Conservation (phyloP, 2,888 invertebrate genomes). For the Lampropteryx suffumata region DNA sequence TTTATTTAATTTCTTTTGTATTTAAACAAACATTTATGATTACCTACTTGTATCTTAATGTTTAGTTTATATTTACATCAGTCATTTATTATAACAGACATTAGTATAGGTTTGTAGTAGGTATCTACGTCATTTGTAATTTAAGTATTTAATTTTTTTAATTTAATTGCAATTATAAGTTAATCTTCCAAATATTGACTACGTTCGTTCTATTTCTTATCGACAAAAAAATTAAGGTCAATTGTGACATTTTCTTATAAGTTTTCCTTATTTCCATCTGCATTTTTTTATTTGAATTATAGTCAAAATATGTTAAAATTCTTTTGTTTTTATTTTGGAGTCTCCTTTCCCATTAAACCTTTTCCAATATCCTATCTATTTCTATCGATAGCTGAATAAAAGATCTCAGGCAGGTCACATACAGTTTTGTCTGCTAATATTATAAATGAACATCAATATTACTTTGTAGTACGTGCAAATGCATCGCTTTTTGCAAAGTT, state of each 20-base stretch:
- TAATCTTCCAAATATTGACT: conserved; percentile 78
- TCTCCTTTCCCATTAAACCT: conserved; percentile 36
- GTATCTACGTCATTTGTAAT: conserved; percentile 78
- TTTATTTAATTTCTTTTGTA: conserved; percentile 82
- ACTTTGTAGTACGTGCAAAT: too few species aligned
- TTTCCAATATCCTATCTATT: conserved; percentile 11
- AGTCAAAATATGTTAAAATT: conserved; percentile 78
- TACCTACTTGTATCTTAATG: conserved; percentile 67
- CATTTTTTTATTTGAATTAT: conserved; percentile 82
- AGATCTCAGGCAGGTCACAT: neutral
- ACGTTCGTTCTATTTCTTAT: conserved; percentile 65
- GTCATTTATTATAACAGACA: conserved; percentile 81
- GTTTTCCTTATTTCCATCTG: conserved; percentile 81
- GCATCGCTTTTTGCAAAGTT: too few species aligned
- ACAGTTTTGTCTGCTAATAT: too few species aligned
- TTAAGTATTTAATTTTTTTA: conserved; percentile 82
- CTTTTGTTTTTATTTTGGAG: conserved; percentile 64
- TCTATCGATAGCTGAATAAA: too few species aligned
- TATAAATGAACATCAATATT: too few species aligned
- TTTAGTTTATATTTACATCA: conserved; percentile 53
- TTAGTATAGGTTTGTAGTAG: conserved; percentile 76
- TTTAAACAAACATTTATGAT: conserved; percentile 76
- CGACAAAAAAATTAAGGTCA: conserved; percentile 75
- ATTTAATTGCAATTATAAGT: conserved; percentile 79
- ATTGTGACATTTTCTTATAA: conserved; percentile 81